phyloP scores from a whole-genome alignment of 2,797 vertebrate species.

The Enteromius argenteus region DNA sequence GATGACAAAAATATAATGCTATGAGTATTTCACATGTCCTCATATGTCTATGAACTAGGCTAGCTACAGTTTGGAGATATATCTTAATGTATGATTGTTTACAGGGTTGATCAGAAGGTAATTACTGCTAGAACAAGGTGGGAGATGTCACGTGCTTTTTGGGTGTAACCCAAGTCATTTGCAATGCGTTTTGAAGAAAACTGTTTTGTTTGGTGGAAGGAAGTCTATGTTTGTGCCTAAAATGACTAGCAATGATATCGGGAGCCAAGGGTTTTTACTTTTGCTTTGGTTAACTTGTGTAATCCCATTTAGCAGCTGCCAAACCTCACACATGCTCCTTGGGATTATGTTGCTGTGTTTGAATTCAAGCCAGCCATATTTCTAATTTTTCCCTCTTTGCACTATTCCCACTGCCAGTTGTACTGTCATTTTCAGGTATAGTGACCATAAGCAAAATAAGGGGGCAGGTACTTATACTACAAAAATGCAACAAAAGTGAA shows the following conservation, averaged over 20 bases:
- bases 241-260: background rate
- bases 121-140: background rate
- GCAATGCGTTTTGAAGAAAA: background rate
- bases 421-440: background rate
- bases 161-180: conserved; percentile 17
- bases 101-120: background rate
- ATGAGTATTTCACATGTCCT: background rate
- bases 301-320: background rate
- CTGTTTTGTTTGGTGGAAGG: background rate
- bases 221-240: background rate
- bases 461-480: background rate
- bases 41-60: background rate
- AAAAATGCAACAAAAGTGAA: background rate
- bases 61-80: background rate
- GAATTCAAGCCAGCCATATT: conserved; percentile 5
- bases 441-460: background rate
- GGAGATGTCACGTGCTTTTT: background rate
- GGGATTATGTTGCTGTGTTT: conserved; percentile 22
- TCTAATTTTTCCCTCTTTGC: background rate
- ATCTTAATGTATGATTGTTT: background rate
- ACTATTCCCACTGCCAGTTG: background rate
- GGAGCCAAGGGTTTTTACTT: conserved; percentile 2
- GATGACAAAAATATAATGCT: background rate
- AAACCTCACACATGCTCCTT: conserved; percentile 18
- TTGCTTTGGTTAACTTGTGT: background rate